A percentile compares a stretch with the other conserved stretches of the same genome.
These are phyloP conservation scores for Drosophila biarmipes DNA, from an alignment of 1,140 invertebrate genomes.

Conservation along the genomic window DNA sequence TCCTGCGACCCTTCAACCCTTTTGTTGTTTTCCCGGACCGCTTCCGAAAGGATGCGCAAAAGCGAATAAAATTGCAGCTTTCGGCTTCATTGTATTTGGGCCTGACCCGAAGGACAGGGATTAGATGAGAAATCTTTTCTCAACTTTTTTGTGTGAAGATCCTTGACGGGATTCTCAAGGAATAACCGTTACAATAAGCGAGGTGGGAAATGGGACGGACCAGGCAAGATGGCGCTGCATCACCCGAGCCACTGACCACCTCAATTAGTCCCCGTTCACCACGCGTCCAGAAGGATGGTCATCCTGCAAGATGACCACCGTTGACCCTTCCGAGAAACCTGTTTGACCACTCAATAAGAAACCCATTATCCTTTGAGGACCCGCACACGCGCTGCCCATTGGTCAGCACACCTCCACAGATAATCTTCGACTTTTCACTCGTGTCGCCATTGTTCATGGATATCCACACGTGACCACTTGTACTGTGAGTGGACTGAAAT, in stretches of 20 bases:
- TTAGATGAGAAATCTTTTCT: conserved; percentile 67
- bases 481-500: conserved; percentile 5
- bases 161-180: conserved; percentile 17
- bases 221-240: conserved; percentile 8
- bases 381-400: conserved; percentile 60
- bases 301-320: conserved; percentile 37
- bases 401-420: conserved; percentile 55
- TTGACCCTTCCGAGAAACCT: conserved; percentile 57
- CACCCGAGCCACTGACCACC: conserved; percentile 41
- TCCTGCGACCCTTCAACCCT: conserved; percentile 71
- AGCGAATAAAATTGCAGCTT: conserved; percentile 75
- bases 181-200: conserved; percentile 71
- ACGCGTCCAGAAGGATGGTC: conserved; percentile 53
- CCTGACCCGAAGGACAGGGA: conserved; percentile 39
- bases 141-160: conserved; percentile 39
- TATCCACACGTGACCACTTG: conserved; percentile 36
- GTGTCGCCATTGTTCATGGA: conserved; percentile 21
- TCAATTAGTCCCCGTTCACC: conserved; percentile 42
- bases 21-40: conserved; percentile 51
- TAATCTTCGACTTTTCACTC: conserved; percentile 48
- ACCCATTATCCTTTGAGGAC: conserved; percentile 26
- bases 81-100: conserved; percentile 44
- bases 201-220: not conserved
- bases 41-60: conserved; percentile 64
- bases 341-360: conserved; percentile 58